phyloP scores from a whole-genome alignment of 2,888 invertebrate species.

The Orthosia incerta region DNA sequence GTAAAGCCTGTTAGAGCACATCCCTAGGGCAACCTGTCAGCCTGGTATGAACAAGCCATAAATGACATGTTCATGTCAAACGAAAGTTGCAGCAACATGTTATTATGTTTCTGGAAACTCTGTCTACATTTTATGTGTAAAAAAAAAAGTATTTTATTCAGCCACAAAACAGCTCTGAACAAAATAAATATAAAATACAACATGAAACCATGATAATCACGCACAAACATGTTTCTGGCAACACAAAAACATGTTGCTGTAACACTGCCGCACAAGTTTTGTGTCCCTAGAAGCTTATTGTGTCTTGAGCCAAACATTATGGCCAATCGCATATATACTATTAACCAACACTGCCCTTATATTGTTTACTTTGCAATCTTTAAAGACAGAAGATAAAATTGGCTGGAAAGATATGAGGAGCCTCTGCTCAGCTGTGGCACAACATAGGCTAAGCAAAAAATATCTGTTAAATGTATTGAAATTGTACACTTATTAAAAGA shows the following conservation, averaged over 20 bases:
- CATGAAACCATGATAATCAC: too few species aligned
- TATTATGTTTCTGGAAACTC: neutral
- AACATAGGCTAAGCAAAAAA: too few species aligned
- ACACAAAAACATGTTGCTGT: neutral
- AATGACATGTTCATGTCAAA: neutral
- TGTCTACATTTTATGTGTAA: neutral
- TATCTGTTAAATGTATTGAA: neutral
- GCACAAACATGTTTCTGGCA: too few species aligned
- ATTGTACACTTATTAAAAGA: neutral
- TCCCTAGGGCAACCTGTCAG: neutral
- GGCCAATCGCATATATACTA: neutral
- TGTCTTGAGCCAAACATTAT: neutral
- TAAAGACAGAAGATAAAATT: too few species aligned
- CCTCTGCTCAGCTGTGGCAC: too few species aligned
- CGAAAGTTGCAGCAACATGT: neutral
- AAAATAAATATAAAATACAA: too few species aligned
- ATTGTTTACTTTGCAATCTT: neutral
- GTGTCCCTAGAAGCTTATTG: neutral
- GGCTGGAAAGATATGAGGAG: too few species aligned
- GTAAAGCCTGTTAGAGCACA: neutral
- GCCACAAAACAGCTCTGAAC: too few species aligned
- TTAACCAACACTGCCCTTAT: slow-evolving; percentile 2
- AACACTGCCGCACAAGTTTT: neutral
- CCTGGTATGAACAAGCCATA: neutral
- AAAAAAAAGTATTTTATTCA: too few species aligned